phyloP scores from a whole-genome alignment of 2,797 vertebrate genomes.

The Geotrypetes seraphini region DNA sequence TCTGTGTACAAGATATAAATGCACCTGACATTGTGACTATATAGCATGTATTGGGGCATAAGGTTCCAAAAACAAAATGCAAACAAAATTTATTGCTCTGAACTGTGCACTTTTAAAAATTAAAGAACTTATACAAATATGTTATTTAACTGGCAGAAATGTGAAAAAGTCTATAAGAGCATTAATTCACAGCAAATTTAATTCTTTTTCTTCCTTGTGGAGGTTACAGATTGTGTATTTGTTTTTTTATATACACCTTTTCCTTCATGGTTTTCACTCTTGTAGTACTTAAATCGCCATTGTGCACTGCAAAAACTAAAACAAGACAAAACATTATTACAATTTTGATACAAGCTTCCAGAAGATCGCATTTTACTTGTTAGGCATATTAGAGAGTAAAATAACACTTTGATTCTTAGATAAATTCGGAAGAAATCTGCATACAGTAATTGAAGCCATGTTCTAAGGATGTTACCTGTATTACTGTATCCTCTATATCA shows the following conservation, averaged over 20 bases:
- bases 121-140: conserved; percentile 10
- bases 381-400: too few species aligned
- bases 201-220: conserved; percentile 19
- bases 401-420: too few species aligned
- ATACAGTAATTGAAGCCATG: too few species aligned
- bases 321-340: too few species aligned
- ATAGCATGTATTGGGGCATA: conserved; percentile 3
- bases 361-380: too few species aligned
- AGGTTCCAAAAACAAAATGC: conserved; percentile 26
- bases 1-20: too few species aligned
- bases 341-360: too few species aligned
- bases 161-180: conserved; percentile 4
- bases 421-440: too few species aligned
- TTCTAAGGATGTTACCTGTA: too few species aligned
- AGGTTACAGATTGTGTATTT: conserved; percentile 19
- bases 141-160: conserved; percentile 12
- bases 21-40: too few species aligned
- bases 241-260: conserved; percentile 4
- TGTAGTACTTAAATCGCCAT: conserved; percentile 55
- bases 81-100: conserved; percentile 17
- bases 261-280: conserved; percentile 3
- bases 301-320: conserved; percentile 72
- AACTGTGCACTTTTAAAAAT: conserved; percentile 10
- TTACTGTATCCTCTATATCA: too few species aligned
- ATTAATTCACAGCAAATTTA: conserved; percentile 17